Percentiles rank a stretch among this genome's conserved stretches.
phyloP scores from a whole-genome alignment of 2,888 invertebrate species.

The Sarcophaga variegata region DNA sequence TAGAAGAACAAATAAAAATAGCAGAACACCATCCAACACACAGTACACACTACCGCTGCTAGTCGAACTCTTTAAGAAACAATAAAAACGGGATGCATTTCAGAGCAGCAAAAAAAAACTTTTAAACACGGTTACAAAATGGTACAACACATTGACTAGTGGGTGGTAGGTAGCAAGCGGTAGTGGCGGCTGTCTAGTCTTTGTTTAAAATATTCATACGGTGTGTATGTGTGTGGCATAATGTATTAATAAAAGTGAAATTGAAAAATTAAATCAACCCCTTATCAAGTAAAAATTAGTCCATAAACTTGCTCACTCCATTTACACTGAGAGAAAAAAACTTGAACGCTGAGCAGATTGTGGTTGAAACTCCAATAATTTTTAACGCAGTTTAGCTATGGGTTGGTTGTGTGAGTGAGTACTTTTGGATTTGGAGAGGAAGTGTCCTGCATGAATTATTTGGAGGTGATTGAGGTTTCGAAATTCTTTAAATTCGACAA shows the following conservation, averaged over 20 bases:
- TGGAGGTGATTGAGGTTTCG: no score
- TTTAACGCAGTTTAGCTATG: no score
- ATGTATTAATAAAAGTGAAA: conserved; percentile 66
- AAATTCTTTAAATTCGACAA: no score
- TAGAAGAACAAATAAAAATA: conserved; percentile 37
- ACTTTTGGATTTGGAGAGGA: no score
- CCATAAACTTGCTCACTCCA: no score
- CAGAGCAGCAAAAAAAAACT: conserved; percentile 10
- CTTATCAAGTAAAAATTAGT: conserved; percentile 1
- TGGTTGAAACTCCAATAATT: no score
- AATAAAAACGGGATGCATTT: conserved; percentile 7
- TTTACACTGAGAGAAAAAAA: conserved; percentile 37
- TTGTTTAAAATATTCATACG: conserved; percentile 61
- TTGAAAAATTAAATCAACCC: conserved; percentile 59
- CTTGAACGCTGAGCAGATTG: no score
- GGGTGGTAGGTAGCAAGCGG: conserved; percentile 44
- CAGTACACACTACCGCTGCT: neutral
- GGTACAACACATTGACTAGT: conserved; percentile 51
- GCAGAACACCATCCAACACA: conserved; percentile 39
- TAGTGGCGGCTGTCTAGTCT: conserved; percentile 2
- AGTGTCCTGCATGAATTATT: no score
- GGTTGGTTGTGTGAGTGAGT: no score
- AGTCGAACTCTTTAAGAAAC: neutral
- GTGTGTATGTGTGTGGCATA: conserved; percentile 61
- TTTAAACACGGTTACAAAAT: conserved; percentile 60